A percentile compares a stretch with the other conserved stretches of the same genome.
Evolutionary conservation across 2,888 invertebrate genomes (phyloP).

Genomic region (Drosophila lutescens): DNA sequence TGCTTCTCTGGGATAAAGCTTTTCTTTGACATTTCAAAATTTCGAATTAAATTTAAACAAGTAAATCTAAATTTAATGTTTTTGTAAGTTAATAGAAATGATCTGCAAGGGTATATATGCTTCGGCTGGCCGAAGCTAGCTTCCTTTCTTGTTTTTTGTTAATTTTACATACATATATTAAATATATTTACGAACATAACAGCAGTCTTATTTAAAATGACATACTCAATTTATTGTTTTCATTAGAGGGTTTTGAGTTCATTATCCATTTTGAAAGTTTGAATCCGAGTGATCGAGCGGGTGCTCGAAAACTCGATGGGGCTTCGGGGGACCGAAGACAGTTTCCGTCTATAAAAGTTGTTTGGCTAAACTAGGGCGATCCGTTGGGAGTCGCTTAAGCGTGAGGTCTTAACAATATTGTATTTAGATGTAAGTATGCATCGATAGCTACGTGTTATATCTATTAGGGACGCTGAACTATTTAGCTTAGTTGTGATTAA

Average conservation of each 20-base stretch:
- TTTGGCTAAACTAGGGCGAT: slow-evolving; percentile 64
- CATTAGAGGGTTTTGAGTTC: slow-evolving; percentile 72
- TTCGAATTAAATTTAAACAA: too few species aligned
- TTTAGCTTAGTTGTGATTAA: slow-evolving; percentile 35
- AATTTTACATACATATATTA: slow-evolving; percentile 81
- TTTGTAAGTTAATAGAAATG: too few species aligned
- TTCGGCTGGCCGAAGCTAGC: too few species aligned
- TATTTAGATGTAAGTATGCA: slow-evolving; percentile 38
- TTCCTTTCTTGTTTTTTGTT: slow-evolving; percentile 76
- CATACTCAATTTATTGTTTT: slow-evolving; percentile 79
- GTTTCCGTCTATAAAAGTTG: slow-evolving; percentile 58
- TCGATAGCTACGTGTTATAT: slow-evolving; percentile 33
- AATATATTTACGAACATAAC: slow-evolving; percentile 84
- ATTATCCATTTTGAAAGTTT: slow-evolving; percentile 42
- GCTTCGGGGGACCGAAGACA: slow-evolving; percentile 28
- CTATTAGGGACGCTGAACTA: slow-evolving; percentile 37
- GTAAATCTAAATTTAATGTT: too few species aligned
- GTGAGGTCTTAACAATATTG: slow-evolving; percentile 60
- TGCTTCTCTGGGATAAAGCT: too few species aligned
- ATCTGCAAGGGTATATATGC: too few species aligned
- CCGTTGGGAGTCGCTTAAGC: slow-evolving; percentile 60
- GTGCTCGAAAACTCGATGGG: slow-evolving; percentile 9
- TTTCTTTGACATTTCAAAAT: too few species aligned
- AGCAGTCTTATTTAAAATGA: slow-evolving; percentile 85
- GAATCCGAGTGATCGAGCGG: slow-evolving; percentile 10